phyloP scores from a whole-genome alignment of 1,140 invertebrate species.

The Brachystomella parvula region DNA sequence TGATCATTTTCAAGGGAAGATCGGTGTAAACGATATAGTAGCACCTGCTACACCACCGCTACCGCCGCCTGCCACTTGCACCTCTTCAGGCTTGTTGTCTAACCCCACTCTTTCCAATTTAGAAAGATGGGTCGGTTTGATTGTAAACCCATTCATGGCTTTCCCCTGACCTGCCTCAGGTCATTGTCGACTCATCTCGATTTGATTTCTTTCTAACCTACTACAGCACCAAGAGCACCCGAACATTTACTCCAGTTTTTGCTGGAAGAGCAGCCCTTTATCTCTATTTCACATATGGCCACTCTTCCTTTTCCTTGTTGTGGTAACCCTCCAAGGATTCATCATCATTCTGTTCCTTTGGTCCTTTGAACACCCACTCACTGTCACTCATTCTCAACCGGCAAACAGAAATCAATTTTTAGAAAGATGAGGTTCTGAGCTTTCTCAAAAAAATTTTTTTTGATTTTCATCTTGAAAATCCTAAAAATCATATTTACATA shows the following conservation, averaged over 20 bases:
- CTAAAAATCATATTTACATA: no score
- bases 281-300: constrained; percentile 6
- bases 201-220: neutral
- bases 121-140: constrained; percentile 4
- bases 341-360: neutral
- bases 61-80: neutral
- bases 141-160: constrained; percentile 6
- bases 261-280: neutral
- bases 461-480: no score
- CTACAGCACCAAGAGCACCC: neutral
- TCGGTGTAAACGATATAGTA: neutral
- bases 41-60: neutral
- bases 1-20: no score
- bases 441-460: no score
- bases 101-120: neutral
- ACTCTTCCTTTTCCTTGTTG: no score
- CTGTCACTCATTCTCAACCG: neutral
- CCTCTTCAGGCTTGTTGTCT: neutral
- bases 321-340: neutral
- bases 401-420: no score
- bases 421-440: no score
- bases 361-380: neutral
- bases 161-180: constrained; percentile 6
- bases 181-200: neutral
- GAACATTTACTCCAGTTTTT: neutral